Conservation (phyloP, 2,888 invertebrate species). For the Icerya purchasi region DNA sequence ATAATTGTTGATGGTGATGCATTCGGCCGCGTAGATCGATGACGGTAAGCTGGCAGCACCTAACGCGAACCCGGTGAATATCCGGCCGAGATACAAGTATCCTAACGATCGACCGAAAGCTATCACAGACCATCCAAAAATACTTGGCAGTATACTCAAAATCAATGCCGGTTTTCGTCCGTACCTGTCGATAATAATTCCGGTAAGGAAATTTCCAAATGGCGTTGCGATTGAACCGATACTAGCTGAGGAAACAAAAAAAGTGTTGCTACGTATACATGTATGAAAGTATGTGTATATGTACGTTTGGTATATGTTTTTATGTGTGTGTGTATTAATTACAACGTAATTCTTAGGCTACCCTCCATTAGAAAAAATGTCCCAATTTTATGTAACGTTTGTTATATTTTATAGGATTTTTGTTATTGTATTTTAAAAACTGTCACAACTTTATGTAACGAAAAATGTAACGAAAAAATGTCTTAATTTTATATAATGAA, state of each 20-base stretch:
- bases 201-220: slow-evolving; percentile 31
- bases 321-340: too few species aligned
- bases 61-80: slow-evolving; percentile 24
- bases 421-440: too few species aligned
- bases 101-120: slow-evolving; percentile 22
- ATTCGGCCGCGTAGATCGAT: slow-evolving; percentile 33
- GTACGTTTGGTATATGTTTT: neutral
- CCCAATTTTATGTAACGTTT: too few species aligned
- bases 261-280: neutral
- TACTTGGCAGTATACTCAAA: slow-evolving; percentile 28
- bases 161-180: slow-evolving; percentile 31
- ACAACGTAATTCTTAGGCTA: too few species aligned
- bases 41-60: slow-evolving; percentile 33
- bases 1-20: slow-evolving; percentile 18
- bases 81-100: slow-evolving; percentile 19
- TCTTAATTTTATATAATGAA: too few species aligned
- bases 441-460: too few species aligned
- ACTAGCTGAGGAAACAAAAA: slow-evolving; percentile 28
- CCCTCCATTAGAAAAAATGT: too few species aligned
- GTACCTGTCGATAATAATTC: slow-evolving; percentile 30
- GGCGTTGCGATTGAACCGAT: slow-evolving; percentile 33
- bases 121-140: slow-evolving; percentile 32
- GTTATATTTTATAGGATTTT: too few species aligned
- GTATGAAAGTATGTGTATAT: too few species aligned
- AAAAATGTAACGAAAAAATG: too few species aligned